phyloP scores from a whole-genome alignment of 2,113 vertebrate genomes.

The Rhipidura dahli region DNA sequence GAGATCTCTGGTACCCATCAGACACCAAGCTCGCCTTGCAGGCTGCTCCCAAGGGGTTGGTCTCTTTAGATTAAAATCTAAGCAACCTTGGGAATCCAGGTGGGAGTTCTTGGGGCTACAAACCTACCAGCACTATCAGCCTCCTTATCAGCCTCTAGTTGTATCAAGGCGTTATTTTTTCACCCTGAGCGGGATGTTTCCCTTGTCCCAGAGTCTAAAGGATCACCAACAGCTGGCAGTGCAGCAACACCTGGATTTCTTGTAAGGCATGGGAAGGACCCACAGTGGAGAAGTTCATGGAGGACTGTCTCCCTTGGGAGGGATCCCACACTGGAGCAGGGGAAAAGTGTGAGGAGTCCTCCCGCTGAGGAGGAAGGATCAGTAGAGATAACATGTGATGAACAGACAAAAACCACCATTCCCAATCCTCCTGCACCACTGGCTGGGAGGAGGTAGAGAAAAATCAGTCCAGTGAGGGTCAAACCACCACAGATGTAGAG shows the following conservation, averaged over 20 bases:
- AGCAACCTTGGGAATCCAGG: background rate
- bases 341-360: background rate
- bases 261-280: background rate
- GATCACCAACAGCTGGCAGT: background rate
- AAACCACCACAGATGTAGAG: background rate
- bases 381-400: background rate
- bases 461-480: background rate
- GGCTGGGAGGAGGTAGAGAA: background rate
- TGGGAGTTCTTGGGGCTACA: background rate
- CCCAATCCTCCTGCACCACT: background rate
- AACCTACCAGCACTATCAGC: background rate
- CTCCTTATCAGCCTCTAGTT: background rate
- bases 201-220: background rate
- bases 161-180: background rate
- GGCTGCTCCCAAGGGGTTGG: background rate
- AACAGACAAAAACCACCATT: background rate
- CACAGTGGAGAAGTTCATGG: background rate
- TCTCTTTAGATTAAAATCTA: background rate
- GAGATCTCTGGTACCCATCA: rapidly evolving
- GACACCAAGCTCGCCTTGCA: background rate
- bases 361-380: background rate
- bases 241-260: background rate
- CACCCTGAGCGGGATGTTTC: background rate
- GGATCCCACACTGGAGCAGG: background rate
- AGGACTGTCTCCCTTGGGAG: background rate